Percentiles rank a stretch among this genome's conserved stretches.
Conservation (phyloP, 2,888 invertebrate species). For the Rotaria magnacalcarata region DNA sequence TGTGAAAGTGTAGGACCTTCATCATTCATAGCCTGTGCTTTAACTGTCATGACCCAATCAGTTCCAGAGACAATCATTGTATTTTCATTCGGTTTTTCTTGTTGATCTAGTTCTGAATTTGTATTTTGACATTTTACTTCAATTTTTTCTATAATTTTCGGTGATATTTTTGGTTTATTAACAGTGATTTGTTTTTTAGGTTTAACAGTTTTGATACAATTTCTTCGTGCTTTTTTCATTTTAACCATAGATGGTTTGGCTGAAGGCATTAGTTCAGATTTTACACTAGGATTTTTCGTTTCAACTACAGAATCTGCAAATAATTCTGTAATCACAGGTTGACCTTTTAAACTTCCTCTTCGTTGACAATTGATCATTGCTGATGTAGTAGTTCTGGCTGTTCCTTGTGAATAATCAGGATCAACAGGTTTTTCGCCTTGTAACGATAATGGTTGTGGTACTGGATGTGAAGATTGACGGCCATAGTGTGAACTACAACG, state of each 20-base stretch:
- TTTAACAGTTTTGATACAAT: neutral
- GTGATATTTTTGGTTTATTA: neutral
- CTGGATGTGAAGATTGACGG: neutral
- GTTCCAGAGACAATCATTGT: neutral
- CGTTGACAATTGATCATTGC: neutral
- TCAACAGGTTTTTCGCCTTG: constrained; percentile 10
- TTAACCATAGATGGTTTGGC: neutral
- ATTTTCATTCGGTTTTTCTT: neutral
- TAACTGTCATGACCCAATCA: neutral
- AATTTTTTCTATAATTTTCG: neutral
- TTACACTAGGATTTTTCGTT: neutral
- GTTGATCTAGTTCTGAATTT: neutral
- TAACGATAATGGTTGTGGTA: constrained; percentile 20
- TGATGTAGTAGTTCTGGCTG: neutral
- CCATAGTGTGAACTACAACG: neutral
- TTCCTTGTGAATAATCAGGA: neutral
- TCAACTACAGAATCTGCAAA: neutral
- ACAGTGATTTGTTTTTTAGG: neutral
- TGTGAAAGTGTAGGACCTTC: neutral
- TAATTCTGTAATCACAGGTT: neutral
- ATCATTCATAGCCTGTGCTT: neutral
- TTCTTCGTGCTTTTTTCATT: neutral
- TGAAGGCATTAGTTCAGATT: neutral
- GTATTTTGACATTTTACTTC: neutral
- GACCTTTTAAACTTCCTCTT: constrained; percentile 21